These are phyloP conservation scores for Apis florea DNA, from an alignment of 1,140 invertebrate species.

Conservation along the genomic window DNA sequence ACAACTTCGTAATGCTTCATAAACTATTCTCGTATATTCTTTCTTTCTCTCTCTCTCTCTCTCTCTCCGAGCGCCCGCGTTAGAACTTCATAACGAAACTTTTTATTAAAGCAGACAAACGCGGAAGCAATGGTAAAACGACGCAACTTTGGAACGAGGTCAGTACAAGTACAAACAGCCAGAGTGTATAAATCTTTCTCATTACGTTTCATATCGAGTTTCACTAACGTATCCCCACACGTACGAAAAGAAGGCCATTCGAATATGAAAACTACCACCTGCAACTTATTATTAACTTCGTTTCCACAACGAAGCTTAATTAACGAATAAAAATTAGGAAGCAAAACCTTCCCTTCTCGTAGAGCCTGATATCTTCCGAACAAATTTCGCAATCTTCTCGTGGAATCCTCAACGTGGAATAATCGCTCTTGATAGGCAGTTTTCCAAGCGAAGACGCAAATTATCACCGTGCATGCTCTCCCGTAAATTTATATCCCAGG, in stretches of 20 bases:
- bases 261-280: no score
- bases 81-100: background rate
- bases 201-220: background rate
- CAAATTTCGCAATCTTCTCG: background rate
- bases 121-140: background rate
- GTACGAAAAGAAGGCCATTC: no score
- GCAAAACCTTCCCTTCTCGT: background rate
- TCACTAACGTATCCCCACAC: background rate
- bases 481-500: constrained; percentile 16
- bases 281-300: no score
- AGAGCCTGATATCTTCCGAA: background rate
- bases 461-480: constrained; percentile 20
- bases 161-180: background rate
- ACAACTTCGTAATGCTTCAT: background rate
- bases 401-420: background rate
- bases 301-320: background rate
- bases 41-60: no score
- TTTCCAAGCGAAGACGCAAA: background rate
- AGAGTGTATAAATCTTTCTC: background rate
- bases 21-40: background rate
- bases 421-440: background rate
- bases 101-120: background rate
- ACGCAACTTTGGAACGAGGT: background rate
- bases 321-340: no score
- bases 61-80: background rate